Evolutionary conservation across 2,113 vertebrate species (phyloP).

Genomic region (Cyanoramphus novaezelandiae): DNA sequence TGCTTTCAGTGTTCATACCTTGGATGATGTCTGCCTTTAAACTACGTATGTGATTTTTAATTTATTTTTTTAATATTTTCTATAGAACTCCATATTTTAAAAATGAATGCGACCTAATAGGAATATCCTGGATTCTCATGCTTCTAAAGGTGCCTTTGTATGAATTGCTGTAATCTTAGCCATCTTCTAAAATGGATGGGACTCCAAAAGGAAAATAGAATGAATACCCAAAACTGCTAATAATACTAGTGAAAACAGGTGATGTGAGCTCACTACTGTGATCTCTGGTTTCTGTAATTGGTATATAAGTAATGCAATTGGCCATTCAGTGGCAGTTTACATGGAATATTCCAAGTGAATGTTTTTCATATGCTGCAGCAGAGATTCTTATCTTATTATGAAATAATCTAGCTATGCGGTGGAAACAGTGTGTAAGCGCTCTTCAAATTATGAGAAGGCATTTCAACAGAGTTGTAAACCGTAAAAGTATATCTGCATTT

Average conservation of each 20-base stretch:
- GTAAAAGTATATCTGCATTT: neutral
- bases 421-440: neutral
- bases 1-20: neutral
- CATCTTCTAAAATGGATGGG: neutral
- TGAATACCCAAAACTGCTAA: neutral
- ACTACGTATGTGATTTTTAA: neutral
- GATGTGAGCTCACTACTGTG: neutral
- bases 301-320: neutral
- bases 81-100: neutral
- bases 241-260: neutral
- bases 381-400: conserved; percentile 34
- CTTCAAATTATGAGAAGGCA: neutral
- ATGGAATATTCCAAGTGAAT: neutral
- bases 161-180: neutral
- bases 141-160: neutral
- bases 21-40: neutral
- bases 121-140: neutral
- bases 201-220: neutral
- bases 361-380: neutral
- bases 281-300: neutral
- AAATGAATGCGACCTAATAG: neutral
- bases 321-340: neutral
- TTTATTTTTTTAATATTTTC: neutral
- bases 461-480: neutral
- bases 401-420: neutral